Evolutionary conservation across 2,888 invertebrate species (phyloP), one percentile per base, ranked within the genome.

Genomic region (Andrena hattorfiana): DNA sequence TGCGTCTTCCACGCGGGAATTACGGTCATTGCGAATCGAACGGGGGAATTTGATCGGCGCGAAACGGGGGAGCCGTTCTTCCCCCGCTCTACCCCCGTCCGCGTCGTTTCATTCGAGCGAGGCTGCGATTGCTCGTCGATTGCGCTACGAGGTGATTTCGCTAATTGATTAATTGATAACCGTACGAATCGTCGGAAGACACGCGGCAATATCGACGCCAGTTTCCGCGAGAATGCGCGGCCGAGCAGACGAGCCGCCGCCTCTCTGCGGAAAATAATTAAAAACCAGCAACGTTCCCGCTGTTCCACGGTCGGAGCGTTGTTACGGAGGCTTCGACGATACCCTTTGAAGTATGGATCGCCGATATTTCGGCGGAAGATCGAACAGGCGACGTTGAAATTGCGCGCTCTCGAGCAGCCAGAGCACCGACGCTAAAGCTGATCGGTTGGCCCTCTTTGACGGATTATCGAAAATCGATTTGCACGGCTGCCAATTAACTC

Each of bases 401-500:
- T 77, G 77, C 74, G 49, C 64, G 13, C 42, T 70, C 72, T 77
- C 75, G 80, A 69, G 72, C 63, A 51, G 64, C 49, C 64, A 32
- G 23, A 42, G 59, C 63, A 64, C 26, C 77, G 74, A 69, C 56
- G 78, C 70, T 83, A 77, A 78, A 78, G 62, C 77, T 67, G 60
- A 54, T 49, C 73, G 67, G 73, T 32, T 59, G 48, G n/a, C 48
- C 70, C 85, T 75, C 83, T 88, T 87, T 89, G 89, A 88, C 83
- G 85, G 81, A 83, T 86, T 87, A 86, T 86, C 81, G 86, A 83
- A 83, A 85, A 86, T 74, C 85, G 87, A 85, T 86, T 85, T 80
- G 82, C 80, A 69, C 79, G 64, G 70, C 64, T 75, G 84, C 87
- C 88, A 87, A 89, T 90, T 87, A 90, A 85, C 84, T 77, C 81